A percentile compares a stretch with the other conserved stretches of the same genome.
phyloP scores from a whole-genome alignment of 2,888 invertebrate genomes.

The Eristalinus aeneus region DNA sequence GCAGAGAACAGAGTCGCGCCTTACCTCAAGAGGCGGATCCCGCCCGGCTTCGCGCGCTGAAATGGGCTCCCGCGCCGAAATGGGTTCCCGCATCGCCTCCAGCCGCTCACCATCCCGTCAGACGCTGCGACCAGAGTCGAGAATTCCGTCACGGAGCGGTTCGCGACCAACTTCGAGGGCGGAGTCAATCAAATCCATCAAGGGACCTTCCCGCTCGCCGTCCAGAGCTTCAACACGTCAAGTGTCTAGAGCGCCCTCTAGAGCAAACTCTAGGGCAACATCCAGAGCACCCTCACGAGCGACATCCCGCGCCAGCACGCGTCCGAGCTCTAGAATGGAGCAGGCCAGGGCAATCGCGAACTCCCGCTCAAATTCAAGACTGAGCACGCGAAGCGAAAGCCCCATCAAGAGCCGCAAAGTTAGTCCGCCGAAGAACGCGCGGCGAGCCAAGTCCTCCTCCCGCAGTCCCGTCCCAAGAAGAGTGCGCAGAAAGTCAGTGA shows the following conservation, averaged over 20 bases:
- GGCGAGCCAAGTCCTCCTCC: slow-evolving; percentile 76
- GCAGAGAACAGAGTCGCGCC: slow-evolving; percentile 70
- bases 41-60: slow-evolving; percentile 67
- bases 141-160: slow-evolving; percentile 71
- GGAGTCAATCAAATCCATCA: slow-evolving; percentile 48
- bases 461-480: slow-evolving; percentile 72
- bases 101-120: slow-evolving; percentile 75
- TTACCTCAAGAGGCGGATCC: slow-evolving; percentile 73
- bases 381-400: slow-evolving; percentile 74
- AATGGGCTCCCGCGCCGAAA: slow-evolving; percentile 68
- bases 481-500: slow-evolving; percentile 74
- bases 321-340: slow-evolving; percentile 75
- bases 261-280: slow-evolving; percentile 39
- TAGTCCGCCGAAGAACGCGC: slow-evolving; percentile 69
- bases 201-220: slow-evolving; percentile 73
- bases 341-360: slow-evolving; percentile 74
- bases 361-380: slow-evolving; percentile 74
- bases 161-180: slow-evolving; percentile 74
- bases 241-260: slow-evolving; percentile 27
- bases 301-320: slow-evolving; percentile 72
- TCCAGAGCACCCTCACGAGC: slow-evolving; percentile 61
- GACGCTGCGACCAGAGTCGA: slow-evolving; percentile 70
- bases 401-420: slow-evolving; percentile 72
- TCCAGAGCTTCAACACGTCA: slow-evolving; percentile 73
- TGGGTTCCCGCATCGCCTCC: slow-evolving; percentile 72